Evolutionary conservation across 2,113 vertebrate species (phyloP), one percentile per base, ranked within the genome.

Genomic region (Platysternon megacephalum): DNA sequence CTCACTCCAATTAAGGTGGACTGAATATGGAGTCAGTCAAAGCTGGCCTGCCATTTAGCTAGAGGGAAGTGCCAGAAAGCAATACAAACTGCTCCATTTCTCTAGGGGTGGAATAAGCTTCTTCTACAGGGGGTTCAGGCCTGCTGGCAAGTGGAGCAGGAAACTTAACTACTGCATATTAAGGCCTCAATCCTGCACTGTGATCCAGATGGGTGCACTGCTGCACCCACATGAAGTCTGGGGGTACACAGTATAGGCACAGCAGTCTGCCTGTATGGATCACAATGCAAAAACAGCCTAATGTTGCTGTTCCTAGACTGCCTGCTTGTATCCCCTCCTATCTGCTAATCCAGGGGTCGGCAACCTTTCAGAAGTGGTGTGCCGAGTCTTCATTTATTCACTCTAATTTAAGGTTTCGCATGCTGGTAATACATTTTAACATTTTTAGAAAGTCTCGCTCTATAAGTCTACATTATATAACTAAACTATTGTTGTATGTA

Each of bases 1-100:
- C 39, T 76, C 10, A 76, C 42, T 26, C 39, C 11, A 76, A 39
- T 29, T 82, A 42, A 83, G 7, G 8, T n/a, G 8, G 44, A 46
- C 32, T 82, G 42, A 44, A 11, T 24, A 51, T 1, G 0, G 11
- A 29, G 6, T 72, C 35, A 6, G 32, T 32, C 82, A 84, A 85
- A 4, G 49, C 8, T 9, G n/a, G 32, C 5, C 79, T n/a, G 2
- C 3, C 32, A 44, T 46, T 8, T 52, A 88, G 22, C n/a, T 32
- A 58, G 53, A 6, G 80, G 80, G 26, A 89, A 9, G 16, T 84
- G 35, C 26, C 21, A 48, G 82, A 8, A 11, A 3, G 35, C 0
- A 0, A 17, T 29, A 26, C n/a, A 19, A 11, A 76, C 6, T 8
- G 32, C 16, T n/a, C 35, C 32, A 32, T 61, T 5, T 28, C 42